Base-by-base conservation (phyloP, 2,888 invertebrate genomes). In the Ectemnius cavifrons region DNA sequence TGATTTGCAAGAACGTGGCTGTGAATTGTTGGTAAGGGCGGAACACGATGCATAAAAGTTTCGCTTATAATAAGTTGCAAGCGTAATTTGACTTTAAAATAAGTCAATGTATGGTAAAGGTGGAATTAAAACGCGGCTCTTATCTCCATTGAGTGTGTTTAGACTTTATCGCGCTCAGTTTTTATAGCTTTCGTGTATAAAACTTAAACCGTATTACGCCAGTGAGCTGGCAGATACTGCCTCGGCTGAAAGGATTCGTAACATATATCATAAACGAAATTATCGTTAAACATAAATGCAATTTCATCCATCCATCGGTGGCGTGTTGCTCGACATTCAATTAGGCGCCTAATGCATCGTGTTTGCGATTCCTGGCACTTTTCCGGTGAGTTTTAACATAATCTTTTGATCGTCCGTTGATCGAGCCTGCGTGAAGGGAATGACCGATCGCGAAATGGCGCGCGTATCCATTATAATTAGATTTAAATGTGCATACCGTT, bases 401-500 rank as follows among this genome's bases (percentile, higher is more conserved):
- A 79, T 77, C 73, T 81, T 72, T 73, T 70, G 37, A 61, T 18
- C 23, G 23, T 23, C 16, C 69, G 49, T 59, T 37, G 46, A 47
- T 37, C 72, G 67, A 49, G 28, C 52, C 57, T 57, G 46, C 18
- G 64, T 63, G 75, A 71, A 63, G 69, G 74, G 61, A 52, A 52
- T 13, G 64, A 69, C 64, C 65, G 68, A 73, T 71, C 68, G 69
- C 56, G 66, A 65, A 67, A 69, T 58, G 59, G 61, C 74, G 67
- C 45, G 45, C 77, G 79, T 82, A 83, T 84, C 82, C 83, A 84
- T 86, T 85, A 81, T 87, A 86, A 88, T 86, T 84, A 85, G 83
- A 82, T 87, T 88, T 86, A 85, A 84, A 86, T 84, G 84, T 77
- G 83, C 83, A 82, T 85, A 83, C 82, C 84, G 81, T 89, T 88